Base-by-base conservation (phyloP, 2,797 vertebrate genomes). In the Acanthis flammea region DNA sequence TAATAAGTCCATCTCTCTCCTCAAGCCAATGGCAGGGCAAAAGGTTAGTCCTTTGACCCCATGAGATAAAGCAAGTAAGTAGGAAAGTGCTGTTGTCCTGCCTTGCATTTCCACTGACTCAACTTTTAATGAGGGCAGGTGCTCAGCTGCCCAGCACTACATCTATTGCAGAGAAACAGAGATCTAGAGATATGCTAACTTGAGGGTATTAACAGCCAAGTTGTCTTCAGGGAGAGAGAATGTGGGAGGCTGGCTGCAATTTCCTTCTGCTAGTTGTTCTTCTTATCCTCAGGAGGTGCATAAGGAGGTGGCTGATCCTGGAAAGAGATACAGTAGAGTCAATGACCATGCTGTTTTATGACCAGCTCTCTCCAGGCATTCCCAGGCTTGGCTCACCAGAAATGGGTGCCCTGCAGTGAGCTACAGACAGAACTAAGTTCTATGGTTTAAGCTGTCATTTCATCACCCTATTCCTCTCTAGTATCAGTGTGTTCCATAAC, bases 281-380 rank as follows among this genome's bases (percentile, higher is more conserved):
- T 99, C 97, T 99, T 99, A 28, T 98, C 98, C 44, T 98, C 98
- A 79, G 97, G 97, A 91, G 98, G 98, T 83, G 98, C 87, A 35
- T 99, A 99, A 11, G 99, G 99, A 95, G 99, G 98, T 86, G 99
- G 99, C 58, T 98, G 98, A 91, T 99, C 99, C 99, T 99, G 94
- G 57, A 92, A 87, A 51, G 50, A 83, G 93, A 91, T 9, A 80
- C 6, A 55, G 24, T 10, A 45, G 21, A 82, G 47, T 95, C 70
- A 94, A 60, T 30, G 73, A n/a, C 7, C 24, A 28, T 41, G 24
- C 57, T 10, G 5, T 74, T 94, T 81, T 54, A 62, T 30, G 28
- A 42, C 1, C 2, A 79, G 42, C 51, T 61, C 50, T 61, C 83
- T 10, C 39, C 62, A 54, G 33, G 44, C 4, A 1, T 74, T 92